Percentiles rank a stretch among this genome's conserved stretches.
Evolutionary conservation across 2,888 invertebrate species (phyloP).

Genomic region (Chrysodeixis includens): DNA sequence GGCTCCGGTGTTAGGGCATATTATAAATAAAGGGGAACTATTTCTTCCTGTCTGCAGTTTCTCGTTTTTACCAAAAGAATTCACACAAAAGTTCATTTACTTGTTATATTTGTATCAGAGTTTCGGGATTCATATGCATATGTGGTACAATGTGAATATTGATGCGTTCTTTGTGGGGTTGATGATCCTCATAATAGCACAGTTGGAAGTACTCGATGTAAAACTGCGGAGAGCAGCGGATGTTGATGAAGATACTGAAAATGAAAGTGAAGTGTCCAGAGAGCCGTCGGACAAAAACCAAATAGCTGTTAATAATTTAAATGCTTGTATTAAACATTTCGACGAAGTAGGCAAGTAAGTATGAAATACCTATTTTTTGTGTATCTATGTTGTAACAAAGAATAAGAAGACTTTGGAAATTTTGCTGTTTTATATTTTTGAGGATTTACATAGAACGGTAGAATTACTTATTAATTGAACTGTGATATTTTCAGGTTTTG

Average conservation of each 20-base stretch:
- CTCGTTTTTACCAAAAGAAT: slow-evolving; percentile 67
- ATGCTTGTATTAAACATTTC: slow-evolving; percentile 69
- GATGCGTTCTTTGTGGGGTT: slow-evolving; percentile 75
- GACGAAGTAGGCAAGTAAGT: slow-evolving; percentile 71
- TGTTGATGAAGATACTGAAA: slow-evolving; percentile 11
- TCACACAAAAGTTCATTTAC: slow-evolving; percentile 64
- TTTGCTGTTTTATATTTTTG: no score
- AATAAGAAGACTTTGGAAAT: no score
- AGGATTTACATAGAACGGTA: no score
- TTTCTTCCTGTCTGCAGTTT: slow-evolving; percentile 69
- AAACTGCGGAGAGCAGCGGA: slow-evolving; percentile 67
- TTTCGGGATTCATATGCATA: slow-evolving; percentile 68
- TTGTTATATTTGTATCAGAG: slow-evolving; percentile 73
- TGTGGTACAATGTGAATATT: slow-evolving; percentile 71
- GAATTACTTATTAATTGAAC: neutral
- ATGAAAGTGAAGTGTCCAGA: slow-evolving; percentile 13
- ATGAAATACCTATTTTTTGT: no score
- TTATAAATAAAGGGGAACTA: slow-evolving; percentile 60
- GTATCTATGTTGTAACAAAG: no score
- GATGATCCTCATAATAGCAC: slow-evolving; percentile 70
- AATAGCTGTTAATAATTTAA: slow-evolving; percentile 60
- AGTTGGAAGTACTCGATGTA: slow-evolving; percentile 72
- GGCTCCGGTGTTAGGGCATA: slow-evolving; percentile 63
- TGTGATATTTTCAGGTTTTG: slow-evolving; percentile 69
- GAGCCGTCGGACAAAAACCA: slow-evolving; percentile 29